These are phyloP conservation scores for Brienomyrus longianalis DNA, from an alignment of 2,113 vertebrate species.

Conservation along the genomic window DNA sequence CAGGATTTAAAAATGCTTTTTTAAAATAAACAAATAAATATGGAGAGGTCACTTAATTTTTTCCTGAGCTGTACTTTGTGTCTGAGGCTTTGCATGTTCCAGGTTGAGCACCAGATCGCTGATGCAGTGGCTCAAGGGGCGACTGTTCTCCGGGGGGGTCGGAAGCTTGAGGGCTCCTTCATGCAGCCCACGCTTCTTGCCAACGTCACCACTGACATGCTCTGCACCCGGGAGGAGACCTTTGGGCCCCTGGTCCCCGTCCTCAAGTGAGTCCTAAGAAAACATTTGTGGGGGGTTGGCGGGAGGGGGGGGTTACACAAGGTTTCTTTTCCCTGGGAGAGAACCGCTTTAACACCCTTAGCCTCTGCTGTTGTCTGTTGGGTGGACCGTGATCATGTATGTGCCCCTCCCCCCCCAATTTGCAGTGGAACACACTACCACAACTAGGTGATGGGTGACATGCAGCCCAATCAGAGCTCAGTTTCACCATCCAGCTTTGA, in stretches of 20 bases:
- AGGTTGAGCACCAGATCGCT: conserved; percentile 78
- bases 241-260: conserved; percentile 90
- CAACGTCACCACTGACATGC: conserved; percentile 75
- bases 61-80: background rate
- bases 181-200: conserved; percentile 87
- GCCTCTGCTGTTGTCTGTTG: no score
- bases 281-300: background rate
- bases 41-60: no score
- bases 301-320: no score
- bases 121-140: conserved; percentile 84
- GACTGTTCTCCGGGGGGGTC: conserved; percentile 72
- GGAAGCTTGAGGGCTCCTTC: conserved; percentile 77
- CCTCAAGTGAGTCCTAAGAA: conserved; percentile 66
- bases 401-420: no score
- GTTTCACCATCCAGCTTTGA: background rate
- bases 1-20: no score
- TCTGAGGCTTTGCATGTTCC: conserved; percentile 4
- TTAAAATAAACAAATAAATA: no score
- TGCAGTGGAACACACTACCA: background rate
- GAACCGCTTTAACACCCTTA: no score
- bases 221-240: conserved; percentile 81
- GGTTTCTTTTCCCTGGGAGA: no score
- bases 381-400: no score
- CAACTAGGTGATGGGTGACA: background rate
- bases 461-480: background rate